phyloP scores from a whole-genome alignment of 2,888 invertebrate genomes.

The Embidobia sp. region DNA sequence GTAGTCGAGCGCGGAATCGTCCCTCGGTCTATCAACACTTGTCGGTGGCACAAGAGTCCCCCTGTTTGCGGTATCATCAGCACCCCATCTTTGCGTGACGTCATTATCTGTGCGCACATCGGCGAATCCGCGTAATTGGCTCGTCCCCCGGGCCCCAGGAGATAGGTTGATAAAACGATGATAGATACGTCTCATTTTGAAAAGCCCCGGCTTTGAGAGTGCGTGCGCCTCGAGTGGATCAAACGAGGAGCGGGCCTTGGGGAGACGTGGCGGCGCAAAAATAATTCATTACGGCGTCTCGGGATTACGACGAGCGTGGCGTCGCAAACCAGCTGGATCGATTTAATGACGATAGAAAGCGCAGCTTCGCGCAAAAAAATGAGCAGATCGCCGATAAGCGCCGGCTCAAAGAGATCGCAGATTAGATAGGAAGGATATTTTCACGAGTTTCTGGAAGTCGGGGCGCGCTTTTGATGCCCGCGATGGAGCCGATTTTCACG shows the following conservation, averaged over 20 bases:
- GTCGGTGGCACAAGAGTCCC: not conserved
- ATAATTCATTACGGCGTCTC: constrained; percentile 61
- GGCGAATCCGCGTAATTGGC: constrained; percentile 72
- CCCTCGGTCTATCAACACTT: constrained; percentile 34
- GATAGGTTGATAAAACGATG: constrained; percentile 53
- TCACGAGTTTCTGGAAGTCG: constrained; percentile 46
- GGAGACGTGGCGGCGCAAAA: constrained; percentile 50
- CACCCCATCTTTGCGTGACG: constrained; percentile 62
- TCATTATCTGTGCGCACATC: constrained; percentile 67
- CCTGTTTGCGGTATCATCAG: constrained; percentile 61
- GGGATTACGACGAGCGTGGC: constrained; percentile 52
- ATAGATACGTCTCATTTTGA: constrained; percentile 55
- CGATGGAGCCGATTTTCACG: constrained; percentile 41
- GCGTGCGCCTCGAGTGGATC: constrained; percentile 60
- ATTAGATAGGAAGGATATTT: constrained; percentile 50
- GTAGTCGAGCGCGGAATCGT: not conserved
- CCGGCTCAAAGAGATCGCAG: constrained; percentile 48
- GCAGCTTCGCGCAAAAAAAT: constrained; percentile 32
- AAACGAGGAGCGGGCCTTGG: constrained; percentile 45
- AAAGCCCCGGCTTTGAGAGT: constrained; percentile 48
- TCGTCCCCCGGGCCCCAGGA: constrained; percentile 65
- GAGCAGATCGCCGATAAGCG: constrained; percentile 24
- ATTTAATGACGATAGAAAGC: constrained; percentile 56
- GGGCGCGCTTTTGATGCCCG: constrained; percentile 28
- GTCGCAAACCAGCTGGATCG: constrained; percentile 58